Evolutionary conservation across 1,140 invertebrate species (phyloP), one percentile per base, ranked within the genome.

Genomic region (Drosophila paulistorum): DNA sequence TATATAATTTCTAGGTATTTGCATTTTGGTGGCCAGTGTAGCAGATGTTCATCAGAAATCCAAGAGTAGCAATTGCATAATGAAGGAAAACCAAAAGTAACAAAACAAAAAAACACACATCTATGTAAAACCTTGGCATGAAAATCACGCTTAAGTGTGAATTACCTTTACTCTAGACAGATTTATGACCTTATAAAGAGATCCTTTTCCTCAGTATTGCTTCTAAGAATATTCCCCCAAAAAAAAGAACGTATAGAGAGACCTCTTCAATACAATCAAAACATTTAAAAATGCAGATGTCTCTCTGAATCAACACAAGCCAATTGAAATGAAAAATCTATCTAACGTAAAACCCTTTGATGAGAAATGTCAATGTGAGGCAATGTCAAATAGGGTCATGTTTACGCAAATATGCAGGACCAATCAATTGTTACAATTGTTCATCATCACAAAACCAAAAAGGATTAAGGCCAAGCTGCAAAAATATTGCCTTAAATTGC

Each of bases 91-190:
- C 57, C 58, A 59, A 65, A 76, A 71, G 30, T 30, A 30, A 30
- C 30, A 30, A 30, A 30, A 30, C 30, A 30, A 30, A 30, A 30
- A 30, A 30, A 30, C 20, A 6, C 42, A 65, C 55, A 39, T 7
- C 17, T 2, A 23, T 23, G 20, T 64, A 42, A 58, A 66, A 67
- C 68, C n/a, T 48, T 14, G 17, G 17, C n/a, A 48, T 0, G 57
- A 60, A 80, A 64, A 66, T 87, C 79, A 72, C 83, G 85, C 70
- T 60, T 68, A 54, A 68, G 69, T 87, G 83, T 83, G 83, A 87
- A 87, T 80, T 69, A 42, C 54, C 42, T 37, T 23, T 7, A 23
- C 45, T 48, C 33, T 11, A 68, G 54, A 72, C 55, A 64, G 54
- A 87, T 80, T 86, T 87, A 87, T 80, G 72, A 39, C 37, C 20